Evolutionary conservation across 2,113 vertebrate genomes (phyloP).

Genomic region (Rhineura floridana): DNA sequence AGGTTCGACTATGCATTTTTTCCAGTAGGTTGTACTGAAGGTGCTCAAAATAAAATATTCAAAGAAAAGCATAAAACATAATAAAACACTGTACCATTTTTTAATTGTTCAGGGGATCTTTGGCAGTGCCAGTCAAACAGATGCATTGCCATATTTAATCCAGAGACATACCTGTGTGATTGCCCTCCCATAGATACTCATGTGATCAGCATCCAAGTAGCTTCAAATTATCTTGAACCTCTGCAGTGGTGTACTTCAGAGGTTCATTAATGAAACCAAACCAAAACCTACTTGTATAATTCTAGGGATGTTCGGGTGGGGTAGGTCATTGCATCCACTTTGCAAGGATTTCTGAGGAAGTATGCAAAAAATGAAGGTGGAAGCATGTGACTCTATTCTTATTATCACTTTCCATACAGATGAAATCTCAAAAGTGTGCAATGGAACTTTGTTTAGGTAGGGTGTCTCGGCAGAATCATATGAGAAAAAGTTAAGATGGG

Average conservation of each 20-base stretch:
- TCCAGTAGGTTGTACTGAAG: background rate
- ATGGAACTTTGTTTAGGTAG: background rate
- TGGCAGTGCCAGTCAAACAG: background rate
- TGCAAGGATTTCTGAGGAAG: background rate
- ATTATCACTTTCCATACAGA: background rate
- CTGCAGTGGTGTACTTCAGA: background rate
- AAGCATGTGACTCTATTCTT: background rate
- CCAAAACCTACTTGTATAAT: background rate
- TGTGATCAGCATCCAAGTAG: background rate
- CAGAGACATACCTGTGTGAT: background rate
- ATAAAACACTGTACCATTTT: background rate
- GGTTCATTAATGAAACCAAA: background rate
- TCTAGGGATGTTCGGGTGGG: background rate
- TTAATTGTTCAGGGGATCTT: too few species aligned
- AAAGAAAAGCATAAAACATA: background rate
- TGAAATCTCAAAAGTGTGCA: background rate
- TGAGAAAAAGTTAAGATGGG: background rate
- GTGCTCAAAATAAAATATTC: constrained; percentile 1
- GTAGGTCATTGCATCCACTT: background rate
- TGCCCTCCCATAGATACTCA: background rate
- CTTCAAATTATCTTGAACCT: background rate
- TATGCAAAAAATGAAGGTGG: background rate
- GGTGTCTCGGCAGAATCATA: constrained; percentile 31
- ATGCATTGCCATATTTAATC: background rate
- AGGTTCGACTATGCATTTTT: constrained; percentile 21